Conservation (phyloP, 2,113 vertebrate species). For the Bufo gargarizans region DNA sequence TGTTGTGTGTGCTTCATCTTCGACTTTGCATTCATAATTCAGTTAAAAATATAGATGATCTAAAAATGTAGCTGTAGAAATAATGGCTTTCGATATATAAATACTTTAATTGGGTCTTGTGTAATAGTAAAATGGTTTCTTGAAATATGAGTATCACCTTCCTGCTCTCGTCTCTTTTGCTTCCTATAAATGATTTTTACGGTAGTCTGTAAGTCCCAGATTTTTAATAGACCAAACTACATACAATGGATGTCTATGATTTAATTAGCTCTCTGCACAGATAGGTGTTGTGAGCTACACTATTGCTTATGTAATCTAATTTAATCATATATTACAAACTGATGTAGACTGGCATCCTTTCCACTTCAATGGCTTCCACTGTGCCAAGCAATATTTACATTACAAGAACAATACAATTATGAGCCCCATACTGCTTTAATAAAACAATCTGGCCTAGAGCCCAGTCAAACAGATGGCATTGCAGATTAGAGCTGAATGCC, state of each 20-base stretch:
- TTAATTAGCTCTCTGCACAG: conserved; percentile 26
- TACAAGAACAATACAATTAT: conserved; percentile 57
- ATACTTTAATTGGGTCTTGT: neutral
- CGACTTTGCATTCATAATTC: no score
- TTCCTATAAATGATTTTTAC: neutral
- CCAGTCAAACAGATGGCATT: conserved; percentile 59
- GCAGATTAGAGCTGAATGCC: conserved; percentile 57
- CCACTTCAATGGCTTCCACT: conserved; percentile 41
- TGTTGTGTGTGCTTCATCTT: no score
- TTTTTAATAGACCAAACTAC: conserved; percentile 8
- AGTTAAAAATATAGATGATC: no score
- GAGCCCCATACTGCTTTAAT: conserved; percentile 56
- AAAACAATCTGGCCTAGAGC: conserved; percentile 57
- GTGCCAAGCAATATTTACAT: conserved; percentile 54
- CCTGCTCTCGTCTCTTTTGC: neutral
- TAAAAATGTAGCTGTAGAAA: no score
- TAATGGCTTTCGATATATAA: no score
- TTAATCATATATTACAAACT: conserved; percentile 22
- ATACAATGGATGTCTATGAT: conserved; percentile 26
- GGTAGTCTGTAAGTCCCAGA: neutral
- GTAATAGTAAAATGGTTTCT: neutral
- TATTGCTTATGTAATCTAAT: conserved; percentile 31
- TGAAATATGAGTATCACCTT: neutral
- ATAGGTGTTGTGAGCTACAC: conserved; percentile 20
- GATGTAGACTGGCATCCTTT: conserved; percentile 3